phyloP scores from a whole-genome alignment of 2,113 vertebrate species.

The Dicerorhinus sumatrensis region DNA sequence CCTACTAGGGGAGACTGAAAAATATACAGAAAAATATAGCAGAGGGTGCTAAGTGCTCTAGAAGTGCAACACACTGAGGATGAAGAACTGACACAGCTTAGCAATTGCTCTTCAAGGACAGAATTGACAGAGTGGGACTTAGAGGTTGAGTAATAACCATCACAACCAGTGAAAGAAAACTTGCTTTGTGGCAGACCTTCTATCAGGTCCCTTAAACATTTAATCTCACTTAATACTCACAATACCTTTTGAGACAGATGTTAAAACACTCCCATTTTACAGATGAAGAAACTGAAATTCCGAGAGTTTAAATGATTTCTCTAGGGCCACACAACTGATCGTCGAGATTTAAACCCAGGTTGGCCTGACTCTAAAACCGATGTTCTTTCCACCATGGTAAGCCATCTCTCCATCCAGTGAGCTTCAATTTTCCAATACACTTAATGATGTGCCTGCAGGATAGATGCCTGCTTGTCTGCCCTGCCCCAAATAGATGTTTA shows the following conservation, averaged over 20 bases:
- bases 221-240: not conserved
- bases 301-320: not conserved
- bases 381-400: not conserved
- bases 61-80: too few relatives aligned
- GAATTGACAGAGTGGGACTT: not conserved
- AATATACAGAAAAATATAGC: not conserved
- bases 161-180: not conserved
- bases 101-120: not conserved
- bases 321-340: not conserved
- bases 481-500: not conserved
- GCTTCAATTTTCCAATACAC: not conserved
- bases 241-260: not conserved
- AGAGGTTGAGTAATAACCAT: not conserved
- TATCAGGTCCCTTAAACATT: not conserved
- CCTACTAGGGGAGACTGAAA: not conserved
- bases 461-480: not conserved
- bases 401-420: not conserved
- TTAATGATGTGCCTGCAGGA: not conserved
- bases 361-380: not conserved
- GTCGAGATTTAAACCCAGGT: not conserved
- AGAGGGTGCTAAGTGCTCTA: not conserved
- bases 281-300: not conserved
- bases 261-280: not conserved
- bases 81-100: too few relatives aligned
- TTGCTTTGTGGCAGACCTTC: not conserved